Evolutionary conservation across 2,888 invertebrate species (phyloP).

Genomic region (Ferdinandea cuprea): DNA sequence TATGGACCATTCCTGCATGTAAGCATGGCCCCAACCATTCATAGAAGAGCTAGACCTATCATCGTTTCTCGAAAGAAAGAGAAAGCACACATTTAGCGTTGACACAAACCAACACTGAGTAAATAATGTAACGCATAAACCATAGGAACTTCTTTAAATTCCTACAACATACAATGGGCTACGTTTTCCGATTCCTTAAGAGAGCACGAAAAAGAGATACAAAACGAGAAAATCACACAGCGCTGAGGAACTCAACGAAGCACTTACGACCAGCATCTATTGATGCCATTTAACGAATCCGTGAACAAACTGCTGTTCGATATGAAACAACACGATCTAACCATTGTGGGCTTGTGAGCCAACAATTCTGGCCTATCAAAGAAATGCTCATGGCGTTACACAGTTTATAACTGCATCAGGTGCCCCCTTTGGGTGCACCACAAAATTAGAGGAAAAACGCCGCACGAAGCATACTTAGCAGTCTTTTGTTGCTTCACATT

Average conservation of each 20-base stretch:
- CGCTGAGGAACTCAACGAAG: slow-evolving; percentile 22
- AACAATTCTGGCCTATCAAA: no score
- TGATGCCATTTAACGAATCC: not conserved
- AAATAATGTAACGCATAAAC: not conserved
- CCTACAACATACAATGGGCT: not conserved
- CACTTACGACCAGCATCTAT: not conserved
- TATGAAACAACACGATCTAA: no score
- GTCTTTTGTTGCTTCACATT: slow-evolving; percentile 29
- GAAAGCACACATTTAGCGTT: not conserved
- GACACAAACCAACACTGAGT: not conserved
- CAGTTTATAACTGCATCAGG: no score
- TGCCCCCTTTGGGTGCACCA: slow-evolving; percentile 2
- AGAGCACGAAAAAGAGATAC: not conserved
- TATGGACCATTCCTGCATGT: slow-evolving; percentile 28
- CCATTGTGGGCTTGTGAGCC: no score
- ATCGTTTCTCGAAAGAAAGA: not conserved
- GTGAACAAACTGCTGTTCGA: no score
- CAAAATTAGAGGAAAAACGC: slow-evolving; percentile 6
- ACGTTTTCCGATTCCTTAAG: not conserved
- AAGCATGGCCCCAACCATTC: not conserved
- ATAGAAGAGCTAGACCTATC: not conserved
- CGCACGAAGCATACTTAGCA: slow-evolving; percentile 56
- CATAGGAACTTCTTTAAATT: not conserved
- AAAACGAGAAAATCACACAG: not conserved
- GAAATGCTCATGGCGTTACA: no score